A percentile compares a stretch with the other conserved stretches of the same genome.
Conservation (phyloP, 2,113 vertebrate genomes). For the Amphiprion percula region DNA sequence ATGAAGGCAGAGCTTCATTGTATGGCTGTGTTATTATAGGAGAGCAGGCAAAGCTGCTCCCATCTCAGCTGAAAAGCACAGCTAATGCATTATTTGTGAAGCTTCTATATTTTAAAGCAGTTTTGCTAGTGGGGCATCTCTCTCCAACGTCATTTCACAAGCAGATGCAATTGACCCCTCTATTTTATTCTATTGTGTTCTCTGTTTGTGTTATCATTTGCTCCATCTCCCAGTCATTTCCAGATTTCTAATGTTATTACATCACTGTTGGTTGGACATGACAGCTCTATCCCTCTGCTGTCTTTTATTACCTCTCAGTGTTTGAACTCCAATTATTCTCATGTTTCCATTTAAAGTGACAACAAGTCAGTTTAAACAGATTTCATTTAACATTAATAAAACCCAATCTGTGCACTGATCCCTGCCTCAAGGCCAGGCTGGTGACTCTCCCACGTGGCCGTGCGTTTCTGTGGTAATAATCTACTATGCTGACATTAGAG, state of each 20-base stretch:
- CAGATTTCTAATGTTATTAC: slow-evolving; percentile 10
- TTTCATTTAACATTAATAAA: slow-evolving; percentile 49
- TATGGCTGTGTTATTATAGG: slow-evolving; percentile 26
- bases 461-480: slow-evolving; percentile 59
- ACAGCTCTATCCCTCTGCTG: slow-evolving; percentile 1
- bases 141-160: slow-evolving; percentile 41
- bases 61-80: slow-evolving; percentile 40
- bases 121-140: slow-evolving; percentile 27
- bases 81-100: slow-evolving; percentile 75
- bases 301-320: slow-evolving; percentile 1
- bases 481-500: slow-evolving; percentile 55
- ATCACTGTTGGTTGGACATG: not conserved
- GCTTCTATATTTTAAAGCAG: slow-evolving; percentile 51
- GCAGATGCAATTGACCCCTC: not conserved
- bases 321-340: not conserved
- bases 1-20: slow-evolving; percentile 26
- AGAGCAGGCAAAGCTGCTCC: slow-evolving; percentile 47
- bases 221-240: not conserved
- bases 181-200: not conserved
- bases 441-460: slow-evolving; percentile 41
- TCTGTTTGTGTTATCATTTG: not conserved
- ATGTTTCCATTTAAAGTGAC: slow-evolving; percentile 26
- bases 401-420: slow-evolving; percentile 33
- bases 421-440: slow-evolving; percentile 32
- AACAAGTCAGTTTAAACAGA: slow-evolving; percentile 35